Evolutionary conservation across 2,113 vertebrate genomes (phyloP).

Genomic region (Butorides virescens): DNA sequence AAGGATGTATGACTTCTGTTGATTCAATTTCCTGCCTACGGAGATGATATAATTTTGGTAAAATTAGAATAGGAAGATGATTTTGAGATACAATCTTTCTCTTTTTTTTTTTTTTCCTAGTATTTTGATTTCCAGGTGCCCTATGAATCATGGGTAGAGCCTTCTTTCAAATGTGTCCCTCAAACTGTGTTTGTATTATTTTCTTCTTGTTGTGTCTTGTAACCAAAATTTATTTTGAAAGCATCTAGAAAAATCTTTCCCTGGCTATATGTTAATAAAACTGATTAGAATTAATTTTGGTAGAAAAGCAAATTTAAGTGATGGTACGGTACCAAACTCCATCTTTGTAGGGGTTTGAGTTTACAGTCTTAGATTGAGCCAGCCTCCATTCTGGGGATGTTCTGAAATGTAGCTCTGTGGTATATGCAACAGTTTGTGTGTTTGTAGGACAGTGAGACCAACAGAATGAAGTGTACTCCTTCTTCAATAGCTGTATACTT

Average conservation of each 20-base stretch:
- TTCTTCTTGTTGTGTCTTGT: background rate
- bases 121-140: background rate
- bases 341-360: background rate
- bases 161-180: background rate
- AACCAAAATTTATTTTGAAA: background rate
- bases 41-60: background rate
- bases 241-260: background rate
- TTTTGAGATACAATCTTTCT: background rate
- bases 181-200: background rate
- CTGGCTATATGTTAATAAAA: background rate
- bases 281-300: background rate
- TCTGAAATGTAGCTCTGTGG: background rate
- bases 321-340: background rate
- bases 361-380: background rate
- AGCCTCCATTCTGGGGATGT: background rate
- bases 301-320: background rate
- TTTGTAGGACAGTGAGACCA: background rate
- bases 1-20: background rate
- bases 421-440: background rate
- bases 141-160: background rate
- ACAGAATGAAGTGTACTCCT: background rate
- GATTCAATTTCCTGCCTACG: background rate
- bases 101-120: background rate
- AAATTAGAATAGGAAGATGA: background rate
- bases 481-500: background rate